These are phyloP conservation scores for Drosophila paulistorum DNA, from an alignment of 1,140 invertebrate genomes.

Conservation along the genomic window DNA sequence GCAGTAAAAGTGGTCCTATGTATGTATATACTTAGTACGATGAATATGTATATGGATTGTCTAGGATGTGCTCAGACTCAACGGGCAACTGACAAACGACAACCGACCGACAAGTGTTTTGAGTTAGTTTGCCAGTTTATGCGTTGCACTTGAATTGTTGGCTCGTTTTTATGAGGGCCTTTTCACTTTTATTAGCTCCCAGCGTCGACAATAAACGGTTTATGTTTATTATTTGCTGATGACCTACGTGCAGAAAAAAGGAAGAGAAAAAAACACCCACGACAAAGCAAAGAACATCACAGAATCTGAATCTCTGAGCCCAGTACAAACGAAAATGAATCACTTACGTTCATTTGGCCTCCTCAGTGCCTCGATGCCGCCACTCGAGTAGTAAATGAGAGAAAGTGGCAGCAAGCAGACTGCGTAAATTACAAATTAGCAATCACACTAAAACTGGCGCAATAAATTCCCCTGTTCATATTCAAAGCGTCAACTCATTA, in stretches of 20 bases:
- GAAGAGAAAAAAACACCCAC: constrained; percentile 18
- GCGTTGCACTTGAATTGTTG: constrained; percentile 65
- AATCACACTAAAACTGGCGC: constrained; percentile 75
- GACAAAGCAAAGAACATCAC: not conserved
- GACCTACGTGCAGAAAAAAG: constrained; percentile 66
- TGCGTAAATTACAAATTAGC: constrained; percentile 82
- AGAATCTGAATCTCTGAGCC: not conserved
- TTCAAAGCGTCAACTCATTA: constrained; percentile 81
- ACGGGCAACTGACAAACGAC: not conserved
- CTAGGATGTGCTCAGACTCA: not conserved
- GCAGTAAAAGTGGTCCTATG: not conserved
- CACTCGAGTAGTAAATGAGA: constrained; percentile 57
- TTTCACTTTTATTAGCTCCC: constrained; percentile 77
- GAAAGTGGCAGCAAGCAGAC: constrained; percentile 42
- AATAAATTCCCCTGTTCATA: constrained; percentile 76
- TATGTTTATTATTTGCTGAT: constrained; percentile 82
- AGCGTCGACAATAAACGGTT: constrained; percentile 78
- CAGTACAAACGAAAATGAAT: constrained; percentile 54
- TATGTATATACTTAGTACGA: not conserved
- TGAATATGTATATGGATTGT: not conserved
- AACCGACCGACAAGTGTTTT: constrained; percentile 28
- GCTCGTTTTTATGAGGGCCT: constrained; percentile 75
- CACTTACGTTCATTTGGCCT: constrained; percentile 68
- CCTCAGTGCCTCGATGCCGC: not conserved
- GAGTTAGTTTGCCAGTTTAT: constrained; percentile 48